phyloP scores from a whole-genome alignment of 2,888 invertebrate genomes.

The Drosophila sordidula region DNA sequence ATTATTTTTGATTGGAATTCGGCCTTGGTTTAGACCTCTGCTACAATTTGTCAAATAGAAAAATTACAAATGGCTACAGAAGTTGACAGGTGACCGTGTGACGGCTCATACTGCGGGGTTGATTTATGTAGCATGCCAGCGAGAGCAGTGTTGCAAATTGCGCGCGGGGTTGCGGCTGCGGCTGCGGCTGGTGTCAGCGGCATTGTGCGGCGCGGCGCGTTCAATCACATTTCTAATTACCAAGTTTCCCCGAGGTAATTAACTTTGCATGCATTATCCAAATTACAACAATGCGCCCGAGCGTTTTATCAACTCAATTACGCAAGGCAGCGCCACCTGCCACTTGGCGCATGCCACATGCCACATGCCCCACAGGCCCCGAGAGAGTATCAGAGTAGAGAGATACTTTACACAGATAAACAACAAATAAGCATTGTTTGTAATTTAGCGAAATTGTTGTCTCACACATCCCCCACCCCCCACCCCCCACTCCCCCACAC shows the following conservation, averaged over 20 bases:
- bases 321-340: conserved; percentile 27
- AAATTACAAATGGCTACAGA: conserved; percentile 40
- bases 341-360: conserved; percentile 17
- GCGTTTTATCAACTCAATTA: conserved; percentile 80
- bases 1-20: too few relatives aligned
- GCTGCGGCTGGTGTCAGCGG: conserved; percentile 30
- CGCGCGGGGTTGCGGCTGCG: background rate
- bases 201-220: conserved; percentile 47
- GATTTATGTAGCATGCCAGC: conserved; percentile 49
- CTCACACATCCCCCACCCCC: background rate
- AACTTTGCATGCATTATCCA: conserved; percentile 80
- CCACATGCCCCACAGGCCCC: conserved; percentile 39
- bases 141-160: conserved; percentile 10
- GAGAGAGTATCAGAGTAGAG: conserved; percentile 37
- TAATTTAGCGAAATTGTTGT: conserved; percentile 75
- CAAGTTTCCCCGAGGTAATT: conserved; percentile 77
- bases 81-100: conserved; percentile 36
- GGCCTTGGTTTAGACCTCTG: background rate
- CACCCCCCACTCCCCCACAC: background rate
- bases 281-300: conserved; percentile 71
- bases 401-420: conserved; percentile 77
- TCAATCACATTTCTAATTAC: conserved; percentile 80
- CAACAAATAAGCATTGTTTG: conserved; percentile 81
- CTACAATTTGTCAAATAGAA: conserved; percentile 51
- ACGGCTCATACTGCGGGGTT: conserved; percentile 35